Conservation (phyloP, 92 coral and sea anemone genomes). For the Anthopleura xanthogrammica region DNA sequence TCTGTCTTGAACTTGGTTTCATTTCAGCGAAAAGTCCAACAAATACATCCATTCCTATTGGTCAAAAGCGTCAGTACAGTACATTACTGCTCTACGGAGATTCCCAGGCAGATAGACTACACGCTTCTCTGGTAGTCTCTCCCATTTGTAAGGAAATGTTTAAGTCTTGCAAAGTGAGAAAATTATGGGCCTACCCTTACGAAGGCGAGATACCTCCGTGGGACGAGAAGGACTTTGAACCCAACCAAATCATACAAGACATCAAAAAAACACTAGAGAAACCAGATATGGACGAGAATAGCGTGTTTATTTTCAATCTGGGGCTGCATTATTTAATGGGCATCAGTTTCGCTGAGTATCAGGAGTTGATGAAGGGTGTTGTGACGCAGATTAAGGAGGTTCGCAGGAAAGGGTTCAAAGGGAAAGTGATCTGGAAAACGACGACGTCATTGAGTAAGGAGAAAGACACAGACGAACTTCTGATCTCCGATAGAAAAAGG, state of each 20-base stretch:
- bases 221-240: constrained; percentile 74
- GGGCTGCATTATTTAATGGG: constrained; percentile 80
- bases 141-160: constrained; percentile 71
- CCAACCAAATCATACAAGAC: constrained; percentile 49
- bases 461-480: constrained; percentile 64
- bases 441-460: constrained; percentile 85
- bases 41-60: not conserved
- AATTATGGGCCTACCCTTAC: constrained; percentile 85
- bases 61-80: constrained; percentile 21
- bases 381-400: constrained; percentile 48
- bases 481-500: constrained; percentile 68
- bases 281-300: constrained; percentile 75
- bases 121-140: constrained; percentile 48
- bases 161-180: constrained; percentile 68
- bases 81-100: constrained; percentile 87
- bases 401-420: constrained; percentile 24
- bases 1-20: not conserved
- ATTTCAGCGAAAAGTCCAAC: not conserved
- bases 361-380: constrained; percentile 52
- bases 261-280: constrained; percentile 50
- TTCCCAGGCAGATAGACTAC: constrained; percentile 84
- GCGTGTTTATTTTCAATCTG: constrained; percentile 76
- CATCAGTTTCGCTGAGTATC: constrained; percentile 59
- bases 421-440: constrained; percentile 85
- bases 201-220: constrained; percentile 47